Evolutionary conservation across 2,797 vertebrate genomes (phyloP), one percentile per base, ranked within the genome.

Genomic region (Mionectes olivaceus): DNA sequence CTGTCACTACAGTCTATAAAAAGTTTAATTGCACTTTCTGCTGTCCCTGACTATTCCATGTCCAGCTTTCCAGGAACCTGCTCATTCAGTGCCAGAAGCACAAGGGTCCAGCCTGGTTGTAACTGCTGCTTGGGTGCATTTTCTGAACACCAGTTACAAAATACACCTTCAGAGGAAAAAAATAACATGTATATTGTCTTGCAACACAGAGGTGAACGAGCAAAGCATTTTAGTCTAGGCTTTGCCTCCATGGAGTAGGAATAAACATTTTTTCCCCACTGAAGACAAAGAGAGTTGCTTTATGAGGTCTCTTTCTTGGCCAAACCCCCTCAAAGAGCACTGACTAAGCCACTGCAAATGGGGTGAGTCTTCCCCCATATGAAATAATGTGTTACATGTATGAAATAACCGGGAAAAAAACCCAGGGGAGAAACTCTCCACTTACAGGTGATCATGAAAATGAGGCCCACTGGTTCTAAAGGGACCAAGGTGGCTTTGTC

Each of bases 1-100:
- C 84, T 53, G n/a, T 46, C 75, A 43, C 37, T 77, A 79, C 83
- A 49, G 28, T 53, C 63, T 76, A 24, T 41, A 50, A 81, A 83
- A 78, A 35, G 9, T n/a, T 43, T 91, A 93, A 95, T 85, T 81
- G 95, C 96, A 95, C 96, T 94, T 94, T 74, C 92, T 93, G 82
- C 82, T 75, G 33, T 68, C 90, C 93, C 94, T 84, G 89, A 83
- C 80, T 83, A 23, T 37, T 49, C n/a, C 53, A 3, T 4, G 8
- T 39, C 77, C 75, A 57, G 3, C 56, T 82, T 83, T 33, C 11
- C 61, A 73, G 75, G 43, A 53, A 57, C 64, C 75, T 80, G 78
- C 50, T 63, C 61, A 7, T 69, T 7, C 69, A 50, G 30, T n/a
- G 39, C 71, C 28, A 53, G 35, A 39, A 71, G 63, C 64, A 83